Evolutionary conservation across 2,888 invertebrate genomes (phyloP), one percentile per base, ranked within the genome.

Genomic region (Cepaea hortensis): DNA sequence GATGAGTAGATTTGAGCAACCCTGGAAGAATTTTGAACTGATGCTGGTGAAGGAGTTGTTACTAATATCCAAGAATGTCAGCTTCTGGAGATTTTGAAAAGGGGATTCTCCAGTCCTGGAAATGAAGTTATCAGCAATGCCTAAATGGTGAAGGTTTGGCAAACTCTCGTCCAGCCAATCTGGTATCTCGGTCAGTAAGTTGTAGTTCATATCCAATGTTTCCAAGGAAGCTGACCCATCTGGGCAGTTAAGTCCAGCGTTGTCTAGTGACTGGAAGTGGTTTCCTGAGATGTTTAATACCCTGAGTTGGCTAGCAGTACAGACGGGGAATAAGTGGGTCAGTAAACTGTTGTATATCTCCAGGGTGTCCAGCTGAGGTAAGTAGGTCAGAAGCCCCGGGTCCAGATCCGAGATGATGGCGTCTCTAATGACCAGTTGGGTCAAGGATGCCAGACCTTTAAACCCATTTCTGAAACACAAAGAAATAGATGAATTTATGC

Each of bases 131-230:
- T 88, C 86, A 18, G 87, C 85, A 18, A 73, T 15, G 18, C 65
- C 84, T 72, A 90, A 87, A 18, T 85, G 68, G 62, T 85, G 72
- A 46, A 90, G 87, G 55, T 87, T 82, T 15, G 89, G 90, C 73
- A 89, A 72, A 20, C 85, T 87, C 35, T 76, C 11, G 4, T 82
- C 84, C 55, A 89, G 50, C 88, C 87, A 87, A 20, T 68, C 20
- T 1, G 90, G 90, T 3, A 89, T n/a, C n/a, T 55, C 46, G 9
- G 88, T 79, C 72, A 90, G 72, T 70, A 62, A 68, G 85, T 89
- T 89, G 81, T 73, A 50, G 61, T 81, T 86, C 20, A 89, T 70
- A 80, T 89, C 89, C 11, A 89, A 48, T 18, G 85, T 76, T 70
- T 87, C 88, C 68, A 89, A 77, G 15, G 46, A 20, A 55, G 87